Conservation (phyloP, 2,113 vertebrate species). For the Leptocoma aspasia region DNA sequence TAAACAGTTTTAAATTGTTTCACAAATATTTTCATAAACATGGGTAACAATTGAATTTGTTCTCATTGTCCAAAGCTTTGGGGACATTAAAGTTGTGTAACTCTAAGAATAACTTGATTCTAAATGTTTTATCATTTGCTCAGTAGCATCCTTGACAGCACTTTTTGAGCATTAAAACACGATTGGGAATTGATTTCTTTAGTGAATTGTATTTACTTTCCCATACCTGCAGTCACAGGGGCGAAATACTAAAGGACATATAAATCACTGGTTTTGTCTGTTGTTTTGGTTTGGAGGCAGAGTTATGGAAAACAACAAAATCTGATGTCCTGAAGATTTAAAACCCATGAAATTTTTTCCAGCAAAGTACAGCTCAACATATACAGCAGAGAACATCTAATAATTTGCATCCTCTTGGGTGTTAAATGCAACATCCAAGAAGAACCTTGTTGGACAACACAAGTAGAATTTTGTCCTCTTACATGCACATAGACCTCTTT, state of each 20-base stretch:
- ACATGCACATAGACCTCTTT: neutral
- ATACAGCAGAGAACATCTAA: neutral
- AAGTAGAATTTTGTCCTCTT: neutral
- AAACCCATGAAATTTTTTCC: neutral
- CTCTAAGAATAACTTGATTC: neutral
- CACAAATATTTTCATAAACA: neutral
- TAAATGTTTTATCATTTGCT: neutral
- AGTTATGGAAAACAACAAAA: neutral
- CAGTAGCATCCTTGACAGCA: neutral
- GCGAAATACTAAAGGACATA: neutral
- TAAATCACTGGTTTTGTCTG: neutral
- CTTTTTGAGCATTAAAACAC: neutral
- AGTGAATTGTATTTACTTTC: neutral
- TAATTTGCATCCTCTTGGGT: neutral
- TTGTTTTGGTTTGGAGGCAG: neutral
- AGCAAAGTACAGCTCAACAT: neutral
- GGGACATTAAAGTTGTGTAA: neutral
- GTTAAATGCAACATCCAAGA: neutral
- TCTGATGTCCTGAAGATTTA: neutral
- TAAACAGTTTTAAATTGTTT: neutral
- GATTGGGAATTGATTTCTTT: neutral
- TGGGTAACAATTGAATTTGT: neutral
- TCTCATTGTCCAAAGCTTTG: neutral
- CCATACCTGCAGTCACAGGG: neutral
- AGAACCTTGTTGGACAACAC: neutral